These are phyloP conservation scores for Nomada ruficornis DNA, from an alignment of 2,888 invertebrate genomes.

Conservation along the genomic window DNA sequence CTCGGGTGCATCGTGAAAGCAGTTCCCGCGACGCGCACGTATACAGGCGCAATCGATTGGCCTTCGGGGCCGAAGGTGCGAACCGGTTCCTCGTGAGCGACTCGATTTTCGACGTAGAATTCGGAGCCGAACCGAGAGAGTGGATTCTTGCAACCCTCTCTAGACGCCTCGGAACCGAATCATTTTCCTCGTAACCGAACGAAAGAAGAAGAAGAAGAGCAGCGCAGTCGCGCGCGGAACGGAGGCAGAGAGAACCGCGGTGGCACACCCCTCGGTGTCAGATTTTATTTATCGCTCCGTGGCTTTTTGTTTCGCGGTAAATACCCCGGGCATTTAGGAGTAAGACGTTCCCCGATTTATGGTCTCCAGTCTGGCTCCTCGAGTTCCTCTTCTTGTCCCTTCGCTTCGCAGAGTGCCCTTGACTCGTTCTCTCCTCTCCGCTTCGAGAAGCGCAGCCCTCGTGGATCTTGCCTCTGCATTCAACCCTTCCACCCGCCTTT, in stretches of 20 bases:
- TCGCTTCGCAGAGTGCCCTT: conserved; percentile 55
- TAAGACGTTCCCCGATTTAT: conserved; percentile 78
- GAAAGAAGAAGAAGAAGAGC: conserved; percentile 9
- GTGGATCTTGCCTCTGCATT: background rate
- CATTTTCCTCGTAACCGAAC: conserved; percentile 26
- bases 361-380: conserved; percentile 48
- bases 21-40: conserved; percentile 41
- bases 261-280: conserved; percentile 68
- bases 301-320: conserved; percentile 75
- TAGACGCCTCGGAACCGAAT: conserved; percentile 5
- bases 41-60: conserved; percentile 68
- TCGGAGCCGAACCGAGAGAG: conserved; percentile 30
- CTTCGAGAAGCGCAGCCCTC: conserved; percentile 4
- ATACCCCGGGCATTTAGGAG: conserved; percentile 73
- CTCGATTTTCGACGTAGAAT: conserved; percentile 69
- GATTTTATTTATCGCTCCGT: conserved; percentile 76
- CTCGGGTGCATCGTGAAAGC: conserved; percentile 67
- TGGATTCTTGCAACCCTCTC: conserved; percentile 57
- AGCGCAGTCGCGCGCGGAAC: conserved; percentile 41
- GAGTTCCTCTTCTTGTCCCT: conserved; percentile 56
- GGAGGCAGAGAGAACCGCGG: conserved; percentile 47
- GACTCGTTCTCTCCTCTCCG: conserved; percentile 40
- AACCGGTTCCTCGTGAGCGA: conserved; percentile 76
- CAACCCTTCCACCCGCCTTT: background rate
- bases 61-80: conserved; percentile 73